Evolutionary conservation across 1,140 invertebrate genomes (phyloP), one percentile per base, ranked within the genome.

Genomic region (Drosophila takahashii): DNA sequence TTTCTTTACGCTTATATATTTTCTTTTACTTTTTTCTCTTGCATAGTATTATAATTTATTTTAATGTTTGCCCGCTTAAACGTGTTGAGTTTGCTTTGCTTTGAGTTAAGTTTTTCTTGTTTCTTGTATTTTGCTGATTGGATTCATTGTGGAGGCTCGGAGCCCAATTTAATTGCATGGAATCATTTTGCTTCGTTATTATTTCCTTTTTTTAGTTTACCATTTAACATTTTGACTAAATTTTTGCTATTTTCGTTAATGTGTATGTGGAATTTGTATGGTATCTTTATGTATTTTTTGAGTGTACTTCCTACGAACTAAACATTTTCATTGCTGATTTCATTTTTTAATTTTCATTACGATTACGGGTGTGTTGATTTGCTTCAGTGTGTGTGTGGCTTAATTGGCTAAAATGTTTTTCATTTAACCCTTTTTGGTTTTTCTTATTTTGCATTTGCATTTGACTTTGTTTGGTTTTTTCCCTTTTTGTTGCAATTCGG

Each of bases 221-320:
- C 74, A 86, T 86, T 81, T 78, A 86, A 86, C 79, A 86, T 87
- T 86, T 86, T 86, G 79, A 87, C 83, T 90, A 86, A 86, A 79
- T 90, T 83, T 75, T 76, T 75, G 61, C 83, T 86, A 83, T 90
- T 86, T 81, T 62, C 45, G 42, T 32, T 74, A 58, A 61, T 81
- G 61, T 61, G 66, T 69, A 18, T 77, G 37, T 62, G 59, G 45
- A 75, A 56, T 37, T 65, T 70, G 60, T 64, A 41, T 67, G 61
- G 71, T 74, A 58, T 79, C 44, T 37, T 69, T 62, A 42, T 69
- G 57, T 16, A 36, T 79, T 87, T 61, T 87, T 69, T 65, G 67
- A 89, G 79, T 89, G 84, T 89, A 83, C 66, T 75, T 78, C 66
- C 83, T 86, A 86, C 58, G 51, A 78, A 87, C 83, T 86, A 86